A percentile compares a stretch with the other conserved stretches of the same genome.
These are phyloP conservation scores for Drosophila chauvacae DNA, from an alignment of 1,140 invertebrate species.

Conservation along the genomic window DNA sequence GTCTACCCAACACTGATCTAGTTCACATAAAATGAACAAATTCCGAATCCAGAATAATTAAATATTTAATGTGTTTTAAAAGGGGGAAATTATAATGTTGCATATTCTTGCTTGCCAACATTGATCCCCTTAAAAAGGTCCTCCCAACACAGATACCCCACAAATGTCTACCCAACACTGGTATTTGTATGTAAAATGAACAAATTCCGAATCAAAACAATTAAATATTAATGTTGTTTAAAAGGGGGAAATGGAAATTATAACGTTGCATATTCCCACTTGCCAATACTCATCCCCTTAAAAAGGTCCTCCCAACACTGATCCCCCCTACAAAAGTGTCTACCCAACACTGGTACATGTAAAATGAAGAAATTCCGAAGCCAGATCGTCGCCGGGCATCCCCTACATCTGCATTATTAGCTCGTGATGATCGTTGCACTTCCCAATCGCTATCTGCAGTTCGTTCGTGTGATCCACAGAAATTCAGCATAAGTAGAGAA, in stretches of 20 bases:
- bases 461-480: conserved; percentile 18
- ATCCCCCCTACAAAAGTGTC: not conserved
- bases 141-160: no score
- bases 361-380: conserved; percentile 3
- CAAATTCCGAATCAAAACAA: no score
- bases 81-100: not conserved
- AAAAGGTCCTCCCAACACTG: no score
- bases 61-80: not conserved
- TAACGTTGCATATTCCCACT: not conserved
- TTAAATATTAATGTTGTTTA: not conserved
- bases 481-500: conserved; percentile 16
- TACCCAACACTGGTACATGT: not conserved
- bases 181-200: no score
- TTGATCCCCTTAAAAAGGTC: not conserved
- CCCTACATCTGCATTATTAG: conserved; percentile 3
- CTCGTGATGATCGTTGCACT: conserved; percentile 32
- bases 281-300: not conserved
- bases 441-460: conserved; percentile 14
- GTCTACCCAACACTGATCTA: no score
- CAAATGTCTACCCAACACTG: no score
- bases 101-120: not conserved
- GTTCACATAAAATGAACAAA: no score
- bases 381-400: conserved; percentile 1
- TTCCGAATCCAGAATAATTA: not conserved
- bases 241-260: not conserved